A percentile compares a stretch with the other conserved stretches of the same genome.
Evolutionary conservation across 2,797 vertebrate genomes (phyloP).

Genomic region (Pempheris klunzingeri): DNA sequence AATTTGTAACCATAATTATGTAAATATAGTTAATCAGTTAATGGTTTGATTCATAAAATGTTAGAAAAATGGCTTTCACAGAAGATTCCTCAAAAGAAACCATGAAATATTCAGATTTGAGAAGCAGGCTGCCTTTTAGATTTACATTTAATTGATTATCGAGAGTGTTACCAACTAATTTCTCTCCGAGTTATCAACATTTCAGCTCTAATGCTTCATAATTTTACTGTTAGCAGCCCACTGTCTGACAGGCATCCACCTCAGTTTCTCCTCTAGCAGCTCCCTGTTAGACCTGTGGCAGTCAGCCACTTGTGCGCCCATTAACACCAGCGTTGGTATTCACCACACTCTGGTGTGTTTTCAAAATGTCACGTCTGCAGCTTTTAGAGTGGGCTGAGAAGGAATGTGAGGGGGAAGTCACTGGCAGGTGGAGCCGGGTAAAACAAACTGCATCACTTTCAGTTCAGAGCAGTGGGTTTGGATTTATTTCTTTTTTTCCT

Average conservation of each 20-base stretch:
- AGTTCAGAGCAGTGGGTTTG: too few species aligned
- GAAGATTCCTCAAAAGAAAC: too few species aligned
- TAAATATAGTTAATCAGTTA: too few species aligned
- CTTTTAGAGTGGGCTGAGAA: neutral
- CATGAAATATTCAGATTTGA: neutral
- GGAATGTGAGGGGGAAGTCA: neutral
- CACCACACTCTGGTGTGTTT: neutral
- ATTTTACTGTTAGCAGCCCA: neutral
- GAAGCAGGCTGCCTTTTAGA: neutral
- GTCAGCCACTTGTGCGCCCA: neutral
- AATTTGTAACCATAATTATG: too few species aligned
- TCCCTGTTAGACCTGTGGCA: constrained; percentile 12
- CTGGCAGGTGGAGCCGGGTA: too few species aligned
- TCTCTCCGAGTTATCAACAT: neutral
- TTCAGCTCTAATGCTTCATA: neutral
- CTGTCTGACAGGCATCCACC: neutral
- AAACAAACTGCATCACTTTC: neutral
- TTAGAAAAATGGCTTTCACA: neutral
- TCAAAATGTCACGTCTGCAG: constrained; percentile 29
- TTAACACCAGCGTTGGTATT: constrained; percentile 16
- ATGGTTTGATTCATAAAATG: neutral
- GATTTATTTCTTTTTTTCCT: too few species aligned
- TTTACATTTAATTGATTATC: neutral
- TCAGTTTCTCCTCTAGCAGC: neutral
- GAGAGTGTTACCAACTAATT: neutral